Evolutionary conservation across 2,797 vertebrate genomes (phyloP).

Genomic region (Amniataba percoides): DNA sequence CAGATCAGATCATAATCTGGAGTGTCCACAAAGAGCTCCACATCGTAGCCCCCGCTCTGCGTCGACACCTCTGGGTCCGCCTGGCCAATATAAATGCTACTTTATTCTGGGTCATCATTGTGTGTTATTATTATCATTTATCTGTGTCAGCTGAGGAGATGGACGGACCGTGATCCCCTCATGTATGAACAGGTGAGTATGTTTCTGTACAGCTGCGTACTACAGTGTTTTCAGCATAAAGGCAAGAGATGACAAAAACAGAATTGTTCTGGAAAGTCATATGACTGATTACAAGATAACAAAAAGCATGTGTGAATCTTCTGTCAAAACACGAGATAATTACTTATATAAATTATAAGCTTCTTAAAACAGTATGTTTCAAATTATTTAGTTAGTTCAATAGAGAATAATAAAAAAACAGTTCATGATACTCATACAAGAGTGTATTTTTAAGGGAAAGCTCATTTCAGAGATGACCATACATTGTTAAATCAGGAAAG

Average conservation of each 20-base stretch:
- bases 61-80: slow-evolving; percentile 76
- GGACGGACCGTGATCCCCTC: neutral
- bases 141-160: slow-evolving; percentile 3
- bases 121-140: neutral
- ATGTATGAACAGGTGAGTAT: slow-evolving; percentile 4
- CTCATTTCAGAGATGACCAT: neutral
- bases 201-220: slow-evolving; percentile 25
- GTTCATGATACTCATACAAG: neutral
- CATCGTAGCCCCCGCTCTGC: slow-evolving; percentile 90
- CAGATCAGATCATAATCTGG: slow-evolving; percentile 91
- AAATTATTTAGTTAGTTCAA: neutral
- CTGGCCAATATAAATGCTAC: slow-evolving; percentile 47
- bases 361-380: neutral
- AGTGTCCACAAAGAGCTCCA: slow-evolving; percentile 88
- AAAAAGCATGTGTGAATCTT: slow-evolving; percentile 32
- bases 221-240: slow-evolving; percentile 56
- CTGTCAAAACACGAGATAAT: neutral
- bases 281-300: slow-evolving; percentile 68
- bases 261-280: slow-evolving; percentile 79
- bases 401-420: neutral
- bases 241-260: slow-evolving; percentile 62
- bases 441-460: neutral
- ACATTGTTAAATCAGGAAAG: neutral
- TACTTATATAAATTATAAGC: neutral
- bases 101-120: slow-evolving; percentile 10